A percentile compares a stretch with the other conserved stretches of the same genome.
Conservation (phyloP, 1,140 invertebrate genomes). For the Drosophila triauraria region DNA sequence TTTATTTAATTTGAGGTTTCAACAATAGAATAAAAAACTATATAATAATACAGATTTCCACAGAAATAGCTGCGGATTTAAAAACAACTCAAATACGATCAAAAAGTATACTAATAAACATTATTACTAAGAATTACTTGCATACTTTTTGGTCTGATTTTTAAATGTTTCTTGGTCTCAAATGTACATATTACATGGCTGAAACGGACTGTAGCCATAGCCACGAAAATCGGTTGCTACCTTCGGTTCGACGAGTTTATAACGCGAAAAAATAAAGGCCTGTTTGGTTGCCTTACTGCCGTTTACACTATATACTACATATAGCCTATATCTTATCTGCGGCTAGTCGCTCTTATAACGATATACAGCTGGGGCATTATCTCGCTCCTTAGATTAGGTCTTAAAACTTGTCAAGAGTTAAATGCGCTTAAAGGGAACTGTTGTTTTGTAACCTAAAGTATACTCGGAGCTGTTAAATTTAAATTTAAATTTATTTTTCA, state of each 20-base stretch:
- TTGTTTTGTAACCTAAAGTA: not conserved
- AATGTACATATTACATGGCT: not conserved
- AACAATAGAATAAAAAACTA: not conserved
- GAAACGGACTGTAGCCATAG: constrained; percentile 3
- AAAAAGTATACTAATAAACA: not conserved
- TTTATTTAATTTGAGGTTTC: not conserved
- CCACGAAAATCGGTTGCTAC: not conserved
- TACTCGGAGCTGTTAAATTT: not conserved
- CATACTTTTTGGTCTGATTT: not conserved
- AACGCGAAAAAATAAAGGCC: constrained; percentile 7
- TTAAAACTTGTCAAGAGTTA: constrained; percentile 16
- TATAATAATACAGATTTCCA: not conserved
- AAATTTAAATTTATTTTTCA: not conserved
- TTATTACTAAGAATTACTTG: not conserved
- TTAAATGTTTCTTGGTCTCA: not conserved
- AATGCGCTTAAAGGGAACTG: constrained; percentile 17
- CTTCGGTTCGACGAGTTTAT: constrained; percentile 23
- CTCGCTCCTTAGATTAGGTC: constrained; percentile 21
- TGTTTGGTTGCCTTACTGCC: constrained; percentile 8
- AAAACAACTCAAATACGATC: not conserved
- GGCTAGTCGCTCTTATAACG: constrained; percentile 35
- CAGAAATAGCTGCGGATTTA: not conserved
- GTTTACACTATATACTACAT: constrained; percentile 42
- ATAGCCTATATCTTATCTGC: constrained; percentile 35
- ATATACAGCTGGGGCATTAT: constrained; percentile 28